These are phyloP conservation scores for Drosophila ironensis DNA, from an alignment of 1,140 invertebrate species.

Conservation along the genomic window DNA sequence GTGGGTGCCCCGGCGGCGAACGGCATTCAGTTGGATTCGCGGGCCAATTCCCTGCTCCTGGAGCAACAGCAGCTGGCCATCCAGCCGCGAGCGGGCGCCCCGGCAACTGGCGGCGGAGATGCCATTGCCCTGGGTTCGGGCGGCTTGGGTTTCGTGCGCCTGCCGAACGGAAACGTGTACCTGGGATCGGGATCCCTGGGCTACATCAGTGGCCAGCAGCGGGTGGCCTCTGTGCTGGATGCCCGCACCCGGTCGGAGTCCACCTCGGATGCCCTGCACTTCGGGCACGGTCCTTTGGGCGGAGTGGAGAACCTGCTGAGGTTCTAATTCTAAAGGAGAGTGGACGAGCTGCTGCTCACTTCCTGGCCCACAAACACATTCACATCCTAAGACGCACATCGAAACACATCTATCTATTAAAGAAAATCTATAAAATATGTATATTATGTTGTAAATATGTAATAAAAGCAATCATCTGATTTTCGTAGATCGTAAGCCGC, in stretches of 20 bases:
- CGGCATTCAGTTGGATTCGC: conserved; percentile 58
- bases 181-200: conserved; percentile 78
- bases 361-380: conserved; percentile 10
- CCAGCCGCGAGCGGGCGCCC: conserved; percentile 41
- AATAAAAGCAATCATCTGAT: conserved; percentile 38
- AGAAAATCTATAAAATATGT: too few species aligned
- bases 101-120: conserved; percentile 14
- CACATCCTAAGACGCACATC: not conserved
- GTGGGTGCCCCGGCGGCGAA: conserved; percentile 22
- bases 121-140: conserved; percentile 78
- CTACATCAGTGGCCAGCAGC: conserved; percentile 73
- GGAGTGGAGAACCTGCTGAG: conserved; percentile 59
- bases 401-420: conserved; percentile 10
- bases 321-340: too few species aligned
- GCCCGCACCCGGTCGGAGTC: conserved; percentile 68
- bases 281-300: conserved; percentile 72
- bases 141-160: conserved; percentile 68
- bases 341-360: conserved; percentile 10
- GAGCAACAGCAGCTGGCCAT: conserved; percentile 61
- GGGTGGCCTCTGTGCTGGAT: conserved; percentile 51
- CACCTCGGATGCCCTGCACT: conserved; percentile 70
- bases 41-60: conserved; percentile 51
- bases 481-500: conserved; percentile 50
- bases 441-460: conserved; percentile 68
- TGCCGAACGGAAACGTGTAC: conserved; percentile 75